These are phyloP conservation scores for Eptatretus burgeri DNA, from an alignment of 2,113 vertebrate species.

Conservation along the genomic window DNA sequence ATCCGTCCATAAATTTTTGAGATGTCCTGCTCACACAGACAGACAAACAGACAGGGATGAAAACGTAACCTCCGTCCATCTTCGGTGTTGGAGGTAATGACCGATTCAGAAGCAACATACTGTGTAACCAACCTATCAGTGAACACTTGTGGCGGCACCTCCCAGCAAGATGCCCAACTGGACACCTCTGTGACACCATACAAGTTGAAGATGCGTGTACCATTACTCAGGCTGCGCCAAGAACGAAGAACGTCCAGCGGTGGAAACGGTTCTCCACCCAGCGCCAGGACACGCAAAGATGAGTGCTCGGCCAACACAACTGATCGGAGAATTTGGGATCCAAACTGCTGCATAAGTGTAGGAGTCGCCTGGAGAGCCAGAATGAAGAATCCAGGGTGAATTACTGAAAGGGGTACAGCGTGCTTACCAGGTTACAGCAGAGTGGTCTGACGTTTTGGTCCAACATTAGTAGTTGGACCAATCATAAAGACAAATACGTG, in stretches of 20 bases:
- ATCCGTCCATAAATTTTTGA: too few relatives aligned
- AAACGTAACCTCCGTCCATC: too few relatives aligned
- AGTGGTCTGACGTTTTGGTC: not conserved
- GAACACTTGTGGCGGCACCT: constrained; percentile 19
- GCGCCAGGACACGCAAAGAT: constrained; percentile 42
- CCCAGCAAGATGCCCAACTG: constrained; percentile 56
- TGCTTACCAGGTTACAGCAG: not conserved
- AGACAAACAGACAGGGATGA: too few relatives aligned
- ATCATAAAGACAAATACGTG: not conserved
- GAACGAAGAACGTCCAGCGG: constrained; percentile 21
- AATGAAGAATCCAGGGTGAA: not conserved
- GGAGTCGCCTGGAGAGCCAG: constrained; percentile 37
- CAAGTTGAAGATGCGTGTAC: constrained; percentile 49
- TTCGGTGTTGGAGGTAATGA: too few relatives aligned
- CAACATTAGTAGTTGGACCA: not conserved
- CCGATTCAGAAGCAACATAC: too few relatives aligned
- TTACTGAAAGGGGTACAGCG: too few relatives aligned
- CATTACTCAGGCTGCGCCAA: constrained; percentile 46
- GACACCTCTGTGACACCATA: constrained; percentile 89
- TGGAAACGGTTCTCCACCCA: constrained; percentile 67
- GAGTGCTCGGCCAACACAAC: constrained; percentile 29
- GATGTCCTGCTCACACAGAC: too few relatives aligned
- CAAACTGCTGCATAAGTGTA: constrained; percentile 44
- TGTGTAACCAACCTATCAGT: too few relatives aligned
- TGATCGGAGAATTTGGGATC: constrained; percentile 23